A percentile compares a stretch with the other conserved stretches of the same genome.
Conservation (phyloP, 2,797 vertebrate species). For the Lithobates pipiens region DNA sequence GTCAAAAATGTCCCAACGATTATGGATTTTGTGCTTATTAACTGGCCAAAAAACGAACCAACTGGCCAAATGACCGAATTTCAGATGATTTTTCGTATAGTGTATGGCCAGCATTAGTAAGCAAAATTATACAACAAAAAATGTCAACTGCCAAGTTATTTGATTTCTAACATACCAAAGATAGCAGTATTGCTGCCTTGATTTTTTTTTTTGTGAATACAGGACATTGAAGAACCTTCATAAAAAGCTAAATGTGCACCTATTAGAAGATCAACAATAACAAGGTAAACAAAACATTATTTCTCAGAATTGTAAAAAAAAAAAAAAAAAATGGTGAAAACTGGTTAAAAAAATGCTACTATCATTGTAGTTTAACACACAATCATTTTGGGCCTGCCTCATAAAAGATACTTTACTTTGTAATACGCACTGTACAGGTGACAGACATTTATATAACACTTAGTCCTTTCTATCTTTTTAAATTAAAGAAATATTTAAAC, state of each 20-base stretch:
- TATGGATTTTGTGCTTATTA: no score
- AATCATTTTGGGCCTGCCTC: not conserved
- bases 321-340: not conserved
- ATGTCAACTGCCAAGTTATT: not conserved
- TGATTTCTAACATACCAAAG: not conserved
- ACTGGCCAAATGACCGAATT: no score
- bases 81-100: no score
- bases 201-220: not conserved
- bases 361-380: not conserved
- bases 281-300: not conserved
- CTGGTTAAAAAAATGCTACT: not conserved
- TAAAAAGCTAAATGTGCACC: not conserved
- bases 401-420: not conserved
- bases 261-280: not conserved
- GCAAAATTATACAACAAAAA: not conserved
- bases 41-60: no score
- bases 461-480: slow-evolving; percentile 3
- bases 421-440: not conserved
- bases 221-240: not conserved
- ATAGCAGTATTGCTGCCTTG: not conserved
- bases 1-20: no score
- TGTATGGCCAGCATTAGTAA: no score
- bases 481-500: slow-evolving; percentile 8
- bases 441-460: not conserved
- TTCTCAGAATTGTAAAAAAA: not conserved